Base-by-base conservation (phyloP, 2,113 vertebrate genomes). In the Zingel zingel region DNA sequence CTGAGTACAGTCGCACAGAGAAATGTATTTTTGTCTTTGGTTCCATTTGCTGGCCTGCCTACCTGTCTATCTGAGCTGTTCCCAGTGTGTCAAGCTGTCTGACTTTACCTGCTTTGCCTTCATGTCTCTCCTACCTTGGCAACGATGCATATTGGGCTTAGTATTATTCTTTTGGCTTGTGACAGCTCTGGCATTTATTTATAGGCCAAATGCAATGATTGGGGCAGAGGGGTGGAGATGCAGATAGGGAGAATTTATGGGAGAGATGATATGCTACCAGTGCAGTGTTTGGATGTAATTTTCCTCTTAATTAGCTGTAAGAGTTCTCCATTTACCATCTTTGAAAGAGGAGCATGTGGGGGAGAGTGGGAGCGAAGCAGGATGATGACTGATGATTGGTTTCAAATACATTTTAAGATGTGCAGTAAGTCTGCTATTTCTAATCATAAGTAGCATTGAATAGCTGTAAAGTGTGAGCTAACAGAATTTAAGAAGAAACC, bases 131-230 rank as follows among this genome's bases (percentile, higher is more conserved):
- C 48, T n/a, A 18, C 45, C 43, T 47, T 69, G 58, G 57, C 7
- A 6, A 66, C 25, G 2, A 65, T 64, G 2, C 61, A 67, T 63
- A 65, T 82, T 50, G 8, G 30, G 25, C 70, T 81, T 79, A 82
- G 81, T 89, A 81, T 77, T 77, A 80, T 87, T 91, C 67, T 2
- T 78, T 33, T 68, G 73, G 50, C 74, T 63, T 85, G 74, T 90
- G 86, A 85, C 83, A 81, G 79, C 71, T 58, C 63, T 27, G 65
- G 57, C 33, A 81, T 92, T 90, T 93, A 92, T 94, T 93, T 93
- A 92, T 89, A 91, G 84, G 64, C 21, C 73, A 83, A 72, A 83
- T 87, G 65, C 84, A 89, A 90, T 88, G 80, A 77, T 57, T 77
- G 43, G 65, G 78, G 54, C 54, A 77, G 67, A 82, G 69, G 71